Conservation (phyloP, 2,113 vertebrate genomes). For the Tichodroma muraria region DNA sequence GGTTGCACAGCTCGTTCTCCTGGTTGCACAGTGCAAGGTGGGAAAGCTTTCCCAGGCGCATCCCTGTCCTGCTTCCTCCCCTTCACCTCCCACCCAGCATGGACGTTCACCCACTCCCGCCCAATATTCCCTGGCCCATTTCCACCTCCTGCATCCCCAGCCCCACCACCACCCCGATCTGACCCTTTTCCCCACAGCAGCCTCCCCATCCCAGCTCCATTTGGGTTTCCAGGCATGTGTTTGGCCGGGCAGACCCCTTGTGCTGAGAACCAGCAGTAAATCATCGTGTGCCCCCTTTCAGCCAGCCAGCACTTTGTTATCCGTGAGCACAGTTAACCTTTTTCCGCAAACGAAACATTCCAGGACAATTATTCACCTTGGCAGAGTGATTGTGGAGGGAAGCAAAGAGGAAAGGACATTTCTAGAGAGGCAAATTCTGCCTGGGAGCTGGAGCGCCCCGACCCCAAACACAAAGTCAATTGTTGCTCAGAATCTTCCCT, state of each 20-base stretch:
- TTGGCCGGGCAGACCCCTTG: not conserved
- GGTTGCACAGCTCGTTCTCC: not conserved
- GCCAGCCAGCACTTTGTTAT: not conserved
- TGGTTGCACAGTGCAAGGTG: too few relatives aligned
- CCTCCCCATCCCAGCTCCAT: not conserved
- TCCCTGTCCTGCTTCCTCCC: not conserved
- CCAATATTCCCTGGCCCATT: not conserved
- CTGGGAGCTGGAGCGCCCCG: not conserved
- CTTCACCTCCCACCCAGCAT: not conserved
- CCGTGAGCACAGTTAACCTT: not conserved
- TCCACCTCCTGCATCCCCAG: not conserved
- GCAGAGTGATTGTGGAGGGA: not conserved
- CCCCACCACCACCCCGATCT: not conserved
- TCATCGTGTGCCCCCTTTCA: not conserved
- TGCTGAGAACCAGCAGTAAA: not conserved
- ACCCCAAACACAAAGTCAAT: not conserved
- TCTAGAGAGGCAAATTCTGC: not conserved
- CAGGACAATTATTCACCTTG: not conserved
- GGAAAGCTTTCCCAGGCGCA: not conserved
- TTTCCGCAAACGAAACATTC: not conserved
- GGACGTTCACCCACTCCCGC: not conserved
- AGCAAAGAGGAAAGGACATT: not conserved
- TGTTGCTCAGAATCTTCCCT: not conserved
- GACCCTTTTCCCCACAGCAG: accelerated
- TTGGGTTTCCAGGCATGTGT: not conserved